phyloP scores from a whole-genome alignment of 2,113 vertebrate genomes.

The Grus americana region DNA sequence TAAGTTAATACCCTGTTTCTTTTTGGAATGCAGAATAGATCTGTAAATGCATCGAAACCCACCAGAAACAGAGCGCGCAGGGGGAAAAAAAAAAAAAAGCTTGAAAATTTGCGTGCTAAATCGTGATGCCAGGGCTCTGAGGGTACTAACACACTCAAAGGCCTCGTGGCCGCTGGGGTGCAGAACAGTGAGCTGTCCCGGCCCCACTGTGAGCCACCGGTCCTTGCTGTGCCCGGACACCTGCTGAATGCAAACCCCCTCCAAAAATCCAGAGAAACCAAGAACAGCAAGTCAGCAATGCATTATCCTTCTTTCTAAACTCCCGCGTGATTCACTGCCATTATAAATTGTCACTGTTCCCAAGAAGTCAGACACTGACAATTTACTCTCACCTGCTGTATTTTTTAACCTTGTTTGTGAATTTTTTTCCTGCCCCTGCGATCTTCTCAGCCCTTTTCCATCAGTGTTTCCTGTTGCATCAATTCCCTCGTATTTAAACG shows the following conservation, averaged over 20 bases:
- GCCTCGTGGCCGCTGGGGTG: accelerated
- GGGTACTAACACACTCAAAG: accelerated
- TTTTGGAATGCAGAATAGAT: background rate
- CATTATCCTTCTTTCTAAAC: accelerated
- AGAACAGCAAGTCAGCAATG: background rate
- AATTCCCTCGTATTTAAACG: background rate
- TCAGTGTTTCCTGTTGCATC: background rate
- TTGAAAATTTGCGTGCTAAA: accelerated
- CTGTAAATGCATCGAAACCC: background rate
- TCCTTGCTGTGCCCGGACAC: background rate
- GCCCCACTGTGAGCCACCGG: background rate
- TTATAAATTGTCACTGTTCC: background rate
- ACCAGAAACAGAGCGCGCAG: background rate
- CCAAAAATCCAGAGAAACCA: background rate
- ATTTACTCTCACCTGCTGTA: background rate
- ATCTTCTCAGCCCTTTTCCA: background rate
- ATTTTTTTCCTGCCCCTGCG: background rate
- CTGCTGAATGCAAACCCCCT: background rate
- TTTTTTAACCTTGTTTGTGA: background rate
- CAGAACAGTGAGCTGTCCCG: background rate
- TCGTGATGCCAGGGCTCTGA: accelerated
- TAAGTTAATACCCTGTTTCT: background rate
- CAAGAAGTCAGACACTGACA: background rate
- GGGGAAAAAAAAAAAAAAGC: background rate
- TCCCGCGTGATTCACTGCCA: background rate